Conservation (phyloP, 2,888 invertebrate species). For the Parnassius orleans region DNA sequence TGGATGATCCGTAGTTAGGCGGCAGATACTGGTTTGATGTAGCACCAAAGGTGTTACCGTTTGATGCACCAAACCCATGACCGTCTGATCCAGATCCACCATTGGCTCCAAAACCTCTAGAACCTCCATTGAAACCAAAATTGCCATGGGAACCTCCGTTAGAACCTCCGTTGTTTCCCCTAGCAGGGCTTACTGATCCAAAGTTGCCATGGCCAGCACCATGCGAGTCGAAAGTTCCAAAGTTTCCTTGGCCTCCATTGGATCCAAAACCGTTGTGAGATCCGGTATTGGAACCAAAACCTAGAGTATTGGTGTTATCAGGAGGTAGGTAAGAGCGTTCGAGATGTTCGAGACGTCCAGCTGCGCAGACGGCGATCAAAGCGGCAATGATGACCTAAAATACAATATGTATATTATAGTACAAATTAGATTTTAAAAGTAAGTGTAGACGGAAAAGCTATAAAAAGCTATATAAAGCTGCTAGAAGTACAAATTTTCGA, state of each 20-base stretch:
- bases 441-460: no score
- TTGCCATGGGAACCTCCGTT: slow-evolving; percentile 29
- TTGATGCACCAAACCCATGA: slow-evolving; percentile 29
- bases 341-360: slow-evolving; percentile 66
- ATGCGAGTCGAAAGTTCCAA: slow-evolving; percentile 22
- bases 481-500: no score
- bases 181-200: slow-evolving; percentile 22
- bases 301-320: slow-evolving; percentile 33
- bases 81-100: slow-evolving; percentile 34
- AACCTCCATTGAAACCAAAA: slow-evolving; percentile 33
- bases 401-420: slow-evolving; percentile 14
- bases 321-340: slow-evolving; percentile 71
- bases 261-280: slow-evolving; percentile 31
- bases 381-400: slow-evolving; percentile 63
- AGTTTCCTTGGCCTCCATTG: slow-evolving; percentile 26
- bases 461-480: no score
- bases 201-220: slow-evolving; percentile 13
- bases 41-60: slow-evolving; percentile 41
- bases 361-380: slow-evolving; percentile 58
- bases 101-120: slow-evolving; percentile 34
- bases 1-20: slow-evolving; percentile 55
- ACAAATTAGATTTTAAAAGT: background rate
- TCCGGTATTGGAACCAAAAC: slow-evolving; percentile 28
- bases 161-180: slow-evolving; percentile 29
- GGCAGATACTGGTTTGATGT: slow-evolving; percentile 69